These are phyloP conservation scores for Cichlasoma orientale DNA, from an alignment of 2,797 vertebrate genomes.

Conservation along the genomic window DNA sequence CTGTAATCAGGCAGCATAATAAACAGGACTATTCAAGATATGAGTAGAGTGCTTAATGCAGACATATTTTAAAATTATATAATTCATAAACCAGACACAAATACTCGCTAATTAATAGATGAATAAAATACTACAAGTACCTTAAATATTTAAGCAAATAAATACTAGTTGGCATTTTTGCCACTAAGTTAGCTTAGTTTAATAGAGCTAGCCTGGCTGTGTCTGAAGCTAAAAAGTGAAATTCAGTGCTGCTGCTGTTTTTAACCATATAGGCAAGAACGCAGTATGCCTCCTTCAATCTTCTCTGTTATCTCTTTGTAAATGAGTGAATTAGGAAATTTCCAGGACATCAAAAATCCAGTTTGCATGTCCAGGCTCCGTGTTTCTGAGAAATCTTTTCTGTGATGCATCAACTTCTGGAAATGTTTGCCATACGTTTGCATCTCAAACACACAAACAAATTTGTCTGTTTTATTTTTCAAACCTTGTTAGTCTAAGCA, in stretches of 20 bases:
- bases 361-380: neutral
- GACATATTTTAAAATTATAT: neutral
- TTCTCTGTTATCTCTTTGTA: neutral
- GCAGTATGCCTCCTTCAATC: neutral
- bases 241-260: neutral
- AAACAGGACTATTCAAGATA: neutral
- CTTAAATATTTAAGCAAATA: too few species aligned
- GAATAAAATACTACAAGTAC: neutral
- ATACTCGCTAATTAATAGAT: too few species aligned
- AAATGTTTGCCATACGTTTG: conserved; percentile 1
- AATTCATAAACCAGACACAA: too few species aligned
- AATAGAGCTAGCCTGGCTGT: neutral
- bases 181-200: neutral
- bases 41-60: neutral
- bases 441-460: neutral
- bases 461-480: neutral
- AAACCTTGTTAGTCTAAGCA: neutral
- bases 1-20: neutral
- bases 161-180: neutral
- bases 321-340: neutral
- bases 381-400: neutral
- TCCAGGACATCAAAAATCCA: neutral
- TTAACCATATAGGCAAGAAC: neutral
- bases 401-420: neutral
- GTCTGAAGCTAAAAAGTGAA: neutral